Base-by-base conservation (phyloP, 2,888 invertebrate genomes). In the Labia minor region DNA sequence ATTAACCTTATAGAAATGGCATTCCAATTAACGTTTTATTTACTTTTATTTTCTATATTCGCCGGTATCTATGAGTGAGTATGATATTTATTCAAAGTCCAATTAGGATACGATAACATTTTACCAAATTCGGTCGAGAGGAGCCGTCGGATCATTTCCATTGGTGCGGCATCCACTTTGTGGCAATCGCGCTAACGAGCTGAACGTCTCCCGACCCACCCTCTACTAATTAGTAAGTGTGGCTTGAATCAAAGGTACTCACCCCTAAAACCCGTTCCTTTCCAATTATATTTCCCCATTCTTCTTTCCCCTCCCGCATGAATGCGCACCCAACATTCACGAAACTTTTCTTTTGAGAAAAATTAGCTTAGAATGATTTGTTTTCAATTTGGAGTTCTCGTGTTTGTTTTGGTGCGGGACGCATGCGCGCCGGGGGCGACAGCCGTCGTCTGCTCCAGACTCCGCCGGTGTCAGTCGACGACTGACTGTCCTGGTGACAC, bases 201-300 rank as follows among this genome's bases (percentile, higher is more conserved):
- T 49, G 49, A 49, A 49, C 49, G 49, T 49, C 49, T 16, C 49
- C 49, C 49, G 49, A 3, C 49, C 49, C 26, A 26, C 26, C 49
- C 49, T n/a, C 14, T 16, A 49, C 70, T 70, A 70, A 70, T 70
- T 70, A 70, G 68, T 67, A 69, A 70, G 70, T 70, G 70, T 70
- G 70, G 70, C 70, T 70, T 70, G 68, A 70, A 70, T 70, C 70
- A 70, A 70, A 70, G 67, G 68, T 67, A 19, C 62, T 16, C 11
- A 33, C 63, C 65, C 49, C 49, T 49, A 16, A 49, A 8, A 49
- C 49, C 49, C 14, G 16, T 11, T 49, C 49, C 49, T 49, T 16
- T 49, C 49, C 26, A 26, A 26, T 14, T 49, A 11, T 49, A 49
- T 26, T 26, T 26, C 26, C 26, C 26, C 26, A 26, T 26, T 26